Base-by-base conservation (phyloP, 2,113 vertebrate species). In the Sigmodon hispidus region DNA sequence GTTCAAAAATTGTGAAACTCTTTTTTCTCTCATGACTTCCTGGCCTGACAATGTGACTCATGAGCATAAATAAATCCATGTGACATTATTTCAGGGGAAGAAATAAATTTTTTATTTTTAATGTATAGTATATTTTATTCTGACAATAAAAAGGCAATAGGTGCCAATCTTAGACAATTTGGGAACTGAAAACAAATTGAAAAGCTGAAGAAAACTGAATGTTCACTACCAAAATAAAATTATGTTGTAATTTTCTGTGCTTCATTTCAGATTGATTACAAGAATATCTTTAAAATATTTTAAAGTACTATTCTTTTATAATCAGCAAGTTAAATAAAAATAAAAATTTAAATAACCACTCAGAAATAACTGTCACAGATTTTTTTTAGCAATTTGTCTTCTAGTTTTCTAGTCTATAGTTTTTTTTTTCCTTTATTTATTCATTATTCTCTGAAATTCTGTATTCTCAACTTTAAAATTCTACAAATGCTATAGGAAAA, bases 311-410 rank as follows among this genome's bases (percentile, higher is more conserved):
- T 59, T 50, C 6, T 67, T 93, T 59, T 85, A 48, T 48, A 24
- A 89, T 77, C 87, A 16, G 3, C 11, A 91, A 76, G 79, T 77
- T 88, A 79, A 67, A 52, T 87, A 12, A n/a, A 69, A 91, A 40
- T 81, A 16, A 76, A 94, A 86, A 59, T 89, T 50, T 57, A 63
- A 94, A 55, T 87, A 61, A 72, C 5, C 6, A 75, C 55, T 94
- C 16, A 80, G 50, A 86, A 76, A 61, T 70, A 81, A 84, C 65
- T 83, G 50, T 21, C 57, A 34, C 0, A 81, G 7, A 63, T 43
- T 89, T 88, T 94, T 89, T 88, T 94, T 89, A 80, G 24, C 70
- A 70, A 95, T 87, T 95, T 73, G 1, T 69, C 22, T 87, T 36
- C 29, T 59, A 80, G 2, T 17, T 17, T 40, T 89, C 87, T 81